phyloP scores from a whole-genome alignment of 2,797 vertebrate genomes.

The Danio tinwini region DNA sequence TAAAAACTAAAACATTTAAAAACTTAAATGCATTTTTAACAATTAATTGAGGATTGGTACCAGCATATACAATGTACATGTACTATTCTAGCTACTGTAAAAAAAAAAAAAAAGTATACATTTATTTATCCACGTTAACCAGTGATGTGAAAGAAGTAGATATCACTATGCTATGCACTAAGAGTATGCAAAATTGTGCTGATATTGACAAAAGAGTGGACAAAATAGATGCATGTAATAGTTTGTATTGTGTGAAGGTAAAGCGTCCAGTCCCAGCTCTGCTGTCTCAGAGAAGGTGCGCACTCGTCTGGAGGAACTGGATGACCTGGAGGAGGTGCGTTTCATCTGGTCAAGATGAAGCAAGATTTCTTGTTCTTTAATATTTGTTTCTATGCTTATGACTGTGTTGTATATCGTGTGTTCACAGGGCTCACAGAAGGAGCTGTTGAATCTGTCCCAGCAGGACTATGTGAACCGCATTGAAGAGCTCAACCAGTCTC shows the following conservation, averaged over 20 bases:
- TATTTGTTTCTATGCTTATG: conserved; percentile 35
- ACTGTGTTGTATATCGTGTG: conserved; percentile 39
- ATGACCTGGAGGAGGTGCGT: conserved; percentile 94
- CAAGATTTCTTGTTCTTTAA: background rate
- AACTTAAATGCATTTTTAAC: background rate
- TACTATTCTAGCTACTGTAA: no score
- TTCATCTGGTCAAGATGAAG: background rate
- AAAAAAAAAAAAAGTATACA: no score
- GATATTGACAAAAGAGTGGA: no score
- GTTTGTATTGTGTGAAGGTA: conserved; percentile 74
- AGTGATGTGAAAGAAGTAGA: no score
- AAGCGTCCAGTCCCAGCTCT: conserved; percentile 80
- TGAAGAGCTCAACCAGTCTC: conserved; percentile 94
- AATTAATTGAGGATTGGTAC: background rate
- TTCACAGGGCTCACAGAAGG: conserved; percentile 91
- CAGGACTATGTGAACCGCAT: conserved; percentile 97
- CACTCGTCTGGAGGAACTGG: conserved; percentile 93
- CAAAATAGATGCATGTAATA: background rate
- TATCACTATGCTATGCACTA: background rate
- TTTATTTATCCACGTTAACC: no score
- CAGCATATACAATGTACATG: no score
- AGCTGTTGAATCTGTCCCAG: conserved; percentile 95
- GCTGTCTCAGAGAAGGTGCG: conserved; percentile 96
- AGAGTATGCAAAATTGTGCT: background rate
- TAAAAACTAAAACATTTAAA: no score